phyloP scores from a whole-genome alignment of 2,888 invertebrate species.

The Protophormia terraenovae region DNA sequence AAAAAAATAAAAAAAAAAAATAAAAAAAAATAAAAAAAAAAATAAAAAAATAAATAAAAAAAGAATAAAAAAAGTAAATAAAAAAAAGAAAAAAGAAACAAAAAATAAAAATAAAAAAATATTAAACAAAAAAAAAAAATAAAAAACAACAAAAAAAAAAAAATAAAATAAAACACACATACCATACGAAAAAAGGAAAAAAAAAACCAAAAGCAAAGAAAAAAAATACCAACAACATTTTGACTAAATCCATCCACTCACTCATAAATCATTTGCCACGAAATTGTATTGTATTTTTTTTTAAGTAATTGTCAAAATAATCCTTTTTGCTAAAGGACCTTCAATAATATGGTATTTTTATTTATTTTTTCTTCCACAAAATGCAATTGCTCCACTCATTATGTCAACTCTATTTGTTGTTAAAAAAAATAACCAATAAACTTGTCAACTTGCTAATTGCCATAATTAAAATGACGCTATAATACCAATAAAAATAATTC shows the following conservation, averaged over 20 bases:
- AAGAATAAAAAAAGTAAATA: background rate
- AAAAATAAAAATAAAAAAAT: background rate
- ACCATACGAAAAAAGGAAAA: background rate
- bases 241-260: background rate
- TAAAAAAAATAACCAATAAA: slow-evolving; percentile 5
- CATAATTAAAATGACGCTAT: slow-evolving; percentile 41
- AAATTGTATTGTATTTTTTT: slow-evolving; percentile 22
- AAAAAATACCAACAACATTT: background rate
- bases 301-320: slow-evolving; percentile 38
- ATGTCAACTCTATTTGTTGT: slow-evolving; percentile 68
- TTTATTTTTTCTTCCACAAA: slow-evolving; percentile 77
- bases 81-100: background rate
- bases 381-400: slow-evolving; percentile 78
- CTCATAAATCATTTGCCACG: slow-evolving; percentile 32
- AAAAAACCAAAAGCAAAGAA: slow-evolving; percentile 16
- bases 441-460: slow-evolving; percentile 40
- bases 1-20: slow-evolving; percentile 19
- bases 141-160: background rate
- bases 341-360: slow-evolving; percentile 77
- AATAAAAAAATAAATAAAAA: background rate
- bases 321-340: slow-evolving; percentile 67
- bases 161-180: background rate
- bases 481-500: slow-evolving; percentile 6
- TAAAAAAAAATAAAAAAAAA: slow-evolving; percentile 11
- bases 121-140: background rate